These are phyloP conservation scores for Agelas oroides DNA, from an alignment of 37 sponge, comb jelly and placozoan species.

Conservation along the genomic window DNA sequence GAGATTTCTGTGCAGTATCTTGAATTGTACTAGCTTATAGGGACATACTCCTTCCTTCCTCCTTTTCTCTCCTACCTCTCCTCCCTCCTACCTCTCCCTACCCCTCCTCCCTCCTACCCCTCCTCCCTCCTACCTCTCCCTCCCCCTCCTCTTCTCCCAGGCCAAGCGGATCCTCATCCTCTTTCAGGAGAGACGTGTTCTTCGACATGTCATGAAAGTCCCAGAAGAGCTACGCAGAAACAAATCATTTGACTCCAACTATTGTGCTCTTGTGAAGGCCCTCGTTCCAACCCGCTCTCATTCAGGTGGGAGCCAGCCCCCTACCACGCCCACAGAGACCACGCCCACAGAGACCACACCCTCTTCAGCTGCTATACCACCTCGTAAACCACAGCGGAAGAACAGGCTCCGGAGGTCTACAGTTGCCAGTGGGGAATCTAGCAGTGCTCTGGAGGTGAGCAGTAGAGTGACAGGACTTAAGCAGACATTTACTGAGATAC, in stretches of 20 bases:
- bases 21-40: too few species aligned
- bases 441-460: neutral
- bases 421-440: neutral
- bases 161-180: slow-evolving; percentile 8
- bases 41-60: too few species aligned
- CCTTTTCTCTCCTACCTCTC: too few species aligned
- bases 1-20: too few species aligned
- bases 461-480: too few species aligned
- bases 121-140: neutral
- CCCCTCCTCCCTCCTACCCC: too few species aligned
- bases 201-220: slow-evolving; percentile 34
- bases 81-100: too few species aligned
- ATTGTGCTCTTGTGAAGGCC: slow-evolving; percentile 31
- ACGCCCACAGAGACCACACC: neutral
- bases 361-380: slow-evolving; percentile 7
- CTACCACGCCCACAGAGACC: too few species aligned
- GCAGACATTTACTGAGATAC: too few species aligned
- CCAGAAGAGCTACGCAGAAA: slow-evolving; percentile 15
- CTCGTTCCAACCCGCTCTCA: slow-evolving; percentile 20
- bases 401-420: neutral
- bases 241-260: neutral
- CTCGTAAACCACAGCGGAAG: neutral
- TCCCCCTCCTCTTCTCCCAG: neutral
- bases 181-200: slow-evolving; percentile 5
- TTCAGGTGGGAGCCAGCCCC: too few species aligned